phyloP scores from a whole-genome alignment of 2,888 invertebrate genomes.

The Ctenicera cuprea region DNA sequence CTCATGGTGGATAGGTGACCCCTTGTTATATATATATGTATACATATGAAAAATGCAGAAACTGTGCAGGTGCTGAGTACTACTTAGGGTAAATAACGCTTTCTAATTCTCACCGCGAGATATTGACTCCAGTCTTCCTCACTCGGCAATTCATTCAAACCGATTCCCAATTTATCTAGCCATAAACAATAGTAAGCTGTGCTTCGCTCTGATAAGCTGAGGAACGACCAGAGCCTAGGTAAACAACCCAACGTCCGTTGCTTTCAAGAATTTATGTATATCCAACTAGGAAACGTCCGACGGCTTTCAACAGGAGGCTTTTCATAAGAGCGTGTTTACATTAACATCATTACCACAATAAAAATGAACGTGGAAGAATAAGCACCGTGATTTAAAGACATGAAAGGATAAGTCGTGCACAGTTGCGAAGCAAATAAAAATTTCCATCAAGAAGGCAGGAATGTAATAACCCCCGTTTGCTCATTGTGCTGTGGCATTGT shows the following conservation, averaged over 20 bases:
- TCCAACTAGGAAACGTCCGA: neutral
- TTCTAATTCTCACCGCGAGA: no score
- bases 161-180: slow-evolving; percentile 26
- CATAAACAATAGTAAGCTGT: slow-evolving; percentile 28
- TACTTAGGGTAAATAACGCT: no score
- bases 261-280: neutral
- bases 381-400: slow-evolving; percentile 24
- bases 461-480: slow-evolving; percentile 34
- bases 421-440: slow-evolving; percentile 29
- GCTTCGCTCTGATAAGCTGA: slow-evolving; percentile 25
- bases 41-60: no score
- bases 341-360: slow-evolving; percentile 23
- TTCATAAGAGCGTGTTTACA: slow-evolving; percentile 19
- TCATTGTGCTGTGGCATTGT: slow-evolving; percentile 27
- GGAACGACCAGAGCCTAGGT: slow-evolving; percentile 13
- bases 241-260: slow-evolving; percentile 9
- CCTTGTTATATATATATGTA: no score
- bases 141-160: neutral
- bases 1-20: no score
- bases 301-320: neutral
- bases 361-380: slow-evolving; percentile 14
- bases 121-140: no score
- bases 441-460: slow-evolving; percentile 33
- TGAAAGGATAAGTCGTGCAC: slow-evolving; percentile 26
- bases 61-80: no score